Base-by-base conservation (phyloP, 2,113 vertebrate genomes). In the Epinephelus fuscoguttatus region DNA sequence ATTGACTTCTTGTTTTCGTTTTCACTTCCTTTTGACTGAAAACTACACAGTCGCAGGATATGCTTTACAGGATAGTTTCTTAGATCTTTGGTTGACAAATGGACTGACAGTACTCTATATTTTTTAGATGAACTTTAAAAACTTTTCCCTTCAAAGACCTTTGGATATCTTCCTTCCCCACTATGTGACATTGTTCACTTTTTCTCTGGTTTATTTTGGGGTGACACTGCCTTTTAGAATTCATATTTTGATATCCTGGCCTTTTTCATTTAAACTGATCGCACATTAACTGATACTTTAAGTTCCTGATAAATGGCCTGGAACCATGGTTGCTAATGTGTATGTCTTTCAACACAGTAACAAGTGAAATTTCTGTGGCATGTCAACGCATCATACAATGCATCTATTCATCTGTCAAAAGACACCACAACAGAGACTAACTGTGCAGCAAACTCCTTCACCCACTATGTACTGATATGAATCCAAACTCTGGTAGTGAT, bases 401-500 rank as follows among this genome's bases (percentile, higher is more conserved):
- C 37, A 11, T 57, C 15, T 63, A 37, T 81, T 84, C 1, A 80
- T 77, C 47, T 82, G 30, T 62, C 33, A 76, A 64, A 81, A 19
- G n/a, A 63, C 19, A 67, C 12, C 53, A 11, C 21, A 61, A 52
- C 17, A 67, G 47, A 78, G 23, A 61, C 6, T 47, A 52, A 50
- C 7, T 61, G 25, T 50, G 63, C 47, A 64, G 40, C 57, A 78
- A 76, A 55, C 12, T 50, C 42, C 1, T 68, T 76, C 17, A 70
- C 33, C 37, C 40, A 25, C 25, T 53, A 30, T 72, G 45, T 47
- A 12, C 50, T 81, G 71, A 78, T 55, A 84, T 78, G 47, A 80
- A 64, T 81, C 56, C 53, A 78, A 77, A 64, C 49, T 60, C 55
- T 75, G 60, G 66, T 70, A 78, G 18, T 59, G 47, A 77, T 69